Conservation (phyloP, 2,113 vertebrate genomes). For the Epinephelus moara region DNA sequence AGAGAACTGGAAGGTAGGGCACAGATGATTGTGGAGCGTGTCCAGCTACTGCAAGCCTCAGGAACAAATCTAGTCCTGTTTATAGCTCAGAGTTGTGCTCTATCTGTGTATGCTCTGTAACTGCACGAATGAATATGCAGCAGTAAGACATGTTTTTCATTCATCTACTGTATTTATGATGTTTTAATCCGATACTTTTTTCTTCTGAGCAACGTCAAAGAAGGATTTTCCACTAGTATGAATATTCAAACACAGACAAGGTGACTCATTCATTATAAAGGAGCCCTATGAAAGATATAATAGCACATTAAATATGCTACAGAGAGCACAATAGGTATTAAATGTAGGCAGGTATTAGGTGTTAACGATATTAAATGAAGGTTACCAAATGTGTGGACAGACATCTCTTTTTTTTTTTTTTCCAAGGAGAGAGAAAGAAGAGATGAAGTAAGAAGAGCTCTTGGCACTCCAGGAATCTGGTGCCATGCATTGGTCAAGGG, state of each 20-base stretch:
- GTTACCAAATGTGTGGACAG: background rate
- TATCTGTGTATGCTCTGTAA: background rate
- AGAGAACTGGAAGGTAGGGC: slow-evolving; percentile 52
- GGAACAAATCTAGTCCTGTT: slow-evolving; percentile 44
- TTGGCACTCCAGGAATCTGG: slow-evolving; percentile 17
- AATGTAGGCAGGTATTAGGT: background rate
- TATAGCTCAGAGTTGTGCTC: slow-evolving; percentile 9
- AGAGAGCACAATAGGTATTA: slow-evolving; percentile 17
- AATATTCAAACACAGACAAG: slow-evolving; percentile 41
- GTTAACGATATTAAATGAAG: slow-evolving; percentile 16
- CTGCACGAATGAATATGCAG: background rate
- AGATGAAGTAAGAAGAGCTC: background rate
- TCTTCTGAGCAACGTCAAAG: background rate
- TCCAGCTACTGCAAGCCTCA: slow-evolving; percentile 44
- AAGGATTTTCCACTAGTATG: background rate
- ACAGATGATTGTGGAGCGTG: slow-evolving; percentile 54
- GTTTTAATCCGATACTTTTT: slow-evolving; percentile 5
- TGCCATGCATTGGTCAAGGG: slow-evolving; percentile 38
- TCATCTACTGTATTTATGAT: background rate
- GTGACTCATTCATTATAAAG: slow-evolving; percentile 36
- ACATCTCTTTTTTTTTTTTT: slow-evolving; percentile 16
- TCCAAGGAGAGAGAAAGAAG: background rate
- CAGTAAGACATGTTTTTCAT: background rate
- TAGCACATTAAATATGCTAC: slow-evolving; percentile 8
- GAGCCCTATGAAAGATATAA: slow-evolving; percentile 4